These are phyloP conservation scores for Pollenia angustigena DNA, from an alignment of 2,888 invertebrate species.

Conservation along the genomic window DNA sequence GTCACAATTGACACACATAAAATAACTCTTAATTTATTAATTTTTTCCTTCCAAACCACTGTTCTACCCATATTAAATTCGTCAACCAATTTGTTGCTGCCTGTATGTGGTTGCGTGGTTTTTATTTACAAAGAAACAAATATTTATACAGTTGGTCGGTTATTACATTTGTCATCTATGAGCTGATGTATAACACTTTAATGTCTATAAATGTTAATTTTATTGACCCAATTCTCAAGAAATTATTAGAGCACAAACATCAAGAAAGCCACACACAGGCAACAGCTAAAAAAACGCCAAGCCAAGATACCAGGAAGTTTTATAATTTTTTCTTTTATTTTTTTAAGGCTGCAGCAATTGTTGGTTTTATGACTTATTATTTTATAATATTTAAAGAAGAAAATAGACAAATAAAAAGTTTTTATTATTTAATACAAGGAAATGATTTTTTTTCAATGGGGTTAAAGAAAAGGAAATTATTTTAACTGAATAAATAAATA, in stretches of 20 bases:
- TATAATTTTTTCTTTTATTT: background rate
- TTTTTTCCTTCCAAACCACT: slow-evolving; percentile 11
- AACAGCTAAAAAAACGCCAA: background rate
- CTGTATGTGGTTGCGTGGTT: background rate
- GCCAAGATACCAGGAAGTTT: slow-evolving; percentile 58
- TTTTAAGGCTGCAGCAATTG: background rate
- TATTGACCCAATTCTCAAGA: slow-evolving; percentile 73
- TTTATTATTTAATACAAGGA: slow-evolving; percentile 63
- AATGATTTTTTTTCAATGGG: slow-evolving; percentile 30
- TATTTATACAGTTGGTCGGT: slow-evolving; percentile 66
- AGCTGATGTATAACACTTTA: slow-evolving; percentile 58
- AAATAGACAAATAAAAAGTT: slow-evolving; percentile 7
- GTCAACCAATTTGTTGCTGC: slow-evolving; percentile 24
- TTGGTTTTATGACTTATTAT: slow-evolving; percentile 52
- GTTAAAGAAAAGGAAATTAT: slow-evolving; percentile 55
- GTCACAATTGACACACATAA: background rate
- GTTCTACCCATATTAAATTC: background rate
- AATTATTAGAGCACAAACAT: slow-evolving; percentile 67
- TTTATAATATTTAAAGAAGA: background rate
- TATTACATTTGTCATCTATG: slow-evolving; percentile 68
- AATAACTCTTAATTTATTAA: background rate
- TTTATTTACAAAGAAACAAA: slow-evolving; percentile 25
- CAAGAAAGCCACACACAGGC: slow-evolving; percentile 12
- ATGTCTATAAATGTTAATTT: slow-evolving; percentile 72
- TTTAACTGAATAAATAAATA: slow-evolving; percentile 43